Evolutionary conservation across 2,797 vertebrate species (phyloP), one percentile per base, ranked within the genome.

Genomic region (Varecia variegata): DNA sequence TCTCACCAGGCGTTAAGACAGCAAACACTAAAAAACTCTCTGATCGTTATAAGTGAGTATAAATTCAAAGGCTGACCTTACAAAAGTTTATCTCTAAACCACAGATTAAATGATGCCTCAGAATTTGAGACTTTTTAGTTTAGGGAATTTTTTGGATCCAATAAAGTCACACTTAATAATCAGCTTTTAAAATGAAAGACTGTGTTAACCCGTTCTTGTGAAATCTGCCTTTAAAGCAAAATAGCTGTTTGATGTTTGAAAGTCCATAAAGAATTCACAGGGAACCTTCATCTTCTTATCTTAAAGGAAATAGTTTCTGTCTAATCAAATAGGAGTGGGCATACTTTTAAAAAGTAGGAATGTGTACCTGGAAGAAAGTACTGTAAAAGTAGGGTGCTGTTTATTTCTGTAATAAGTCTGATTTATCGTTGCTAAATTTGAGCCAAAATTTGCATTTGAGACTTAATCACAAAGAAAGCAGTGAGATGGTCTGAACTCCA

Each of bases 231-330:
- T 91, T 97, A 94, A 93, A 95, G 74, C 83, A 96, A 93, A 97
- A 80, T 70, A 85, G 90, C 89, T 81, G 40, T 94, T 84, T 97
- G 68, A 62, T 93, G 43, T 83, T 90, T 97, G 83, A 96, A 94
- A 97, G 82, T n/a, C 71, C 43, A 25, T 90, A 73, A 96, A 96
- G 85, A 89, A 96, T 90, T 98, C 88, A 73, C 52, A 88, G 79
- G 94, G 76, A 95, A 23, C 45, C 32, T 43, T 94, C 52, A 60
- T 92, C 80, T 79, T 92, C 79, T 89, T 94, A 87, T 94, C 92
- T 94, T 54, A 94, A 95, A 90, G 93, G 86, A 94, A 97, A 97
- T 96, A 96, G 92, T 95, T 97, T 93, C 84, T 96, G 79, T 92
- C 35, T 97, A 93, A 91, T 96, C 85, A 95, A 89, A 82, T 95